A percentile compares a stretch with the other conserved stretches of the same genome.
Conservation (phyloP, 2,797 vertebrate species). For the Acestrorhynchus altus region DNA sequence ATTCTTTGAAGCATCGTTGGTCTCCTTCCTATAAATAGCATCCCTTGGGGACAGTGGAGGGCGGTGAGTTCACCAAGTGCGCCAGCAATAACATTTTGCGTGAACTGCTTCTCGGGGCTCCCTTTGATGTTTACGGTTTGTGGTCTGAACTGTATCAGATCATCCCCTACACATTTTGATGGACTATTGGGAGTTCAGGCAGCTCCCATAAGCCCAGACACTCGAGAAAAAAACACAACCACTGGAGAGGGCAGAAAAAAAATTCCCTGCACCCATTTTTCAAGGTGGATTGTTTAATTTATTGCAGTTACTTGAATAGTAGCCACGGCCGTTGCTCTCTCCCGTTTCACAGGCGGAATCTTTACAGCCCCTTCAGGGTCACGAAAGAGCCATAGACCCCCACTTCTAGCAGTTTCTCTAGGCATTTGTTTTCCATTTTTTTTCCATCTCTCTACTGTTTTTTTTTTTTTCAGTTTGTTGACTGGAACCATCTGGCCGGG, state of each 20-base stretch:
- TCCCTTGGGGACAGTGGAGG: conserved; percentile 44
- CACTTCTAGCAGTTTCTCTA: conserved; percentile 67
- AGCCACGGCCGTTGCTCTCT: conserved; percentile 67
- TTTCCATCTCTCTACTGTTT: conserved; percentile 26
- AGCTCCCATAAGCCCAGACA: conserved; percentile 48
- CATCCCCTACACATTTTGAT: conserved; percentile 47
- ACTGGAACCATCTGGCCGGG: conserved; percentile 74
- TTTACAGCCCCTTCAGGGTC: conserved; percentile 64
- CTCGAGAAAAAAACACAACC: conserved; percentile 39
- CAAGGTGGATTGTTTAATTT: conserved; percentile 70
- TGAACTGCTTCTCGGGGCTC: conserved; percentile 43
- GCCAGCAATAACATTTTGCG: conserved; percentile 56
- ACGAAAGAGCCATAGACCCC: conserved; percentile 66
- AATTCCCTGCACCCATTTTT: conserved; percentile 44
- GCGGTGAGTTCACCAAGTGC: conserved; percentile 39
- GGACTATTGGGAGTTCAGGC: conserved; percentile 49
- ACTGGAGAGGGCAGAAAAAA: conserved; percentile 29
- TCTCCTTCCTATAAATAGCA: conserved; percentile 54
- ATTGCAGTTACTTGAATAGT: conserved; percentile 68
- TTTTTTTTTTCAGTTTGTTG: conserved; percentile 60
- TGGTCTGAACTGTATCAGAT: conserved; percentile 52
- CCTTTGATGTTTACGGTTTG: conserved; percentile 52
- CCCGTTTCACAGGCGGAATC: conserved; percentile 60
- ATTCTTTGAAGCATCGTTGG: conserved; percentile 42
- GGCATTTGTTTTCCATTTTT: conserved; percentile 36